Conservation (phyloP, 2,888 invertebrate species). For the Euproctis similis region DNA sequence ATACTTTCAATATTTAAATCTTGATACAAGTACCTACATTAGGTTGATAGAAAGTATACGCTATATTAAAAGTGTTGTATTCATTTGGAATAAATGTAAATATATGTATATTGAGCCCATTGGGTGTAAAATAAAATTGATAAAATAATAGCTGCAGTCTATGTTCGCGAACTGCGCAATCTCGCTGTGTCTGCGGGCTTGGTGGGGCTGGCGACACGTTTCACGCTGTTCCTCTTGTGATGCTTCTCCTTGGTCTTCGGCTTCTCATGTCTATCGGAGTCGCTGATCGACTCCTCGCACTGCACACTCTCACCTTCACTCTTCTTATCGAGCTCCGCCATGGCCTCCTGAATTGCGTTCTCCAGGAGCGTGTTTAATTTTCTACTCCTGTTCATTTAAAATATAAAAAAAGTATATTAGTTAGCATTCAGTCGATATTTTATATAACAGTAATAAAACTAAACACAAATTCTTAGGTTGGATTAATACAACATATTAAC, state of each 20-base stretch:
- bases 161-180: slow-evolving; percentile 71
- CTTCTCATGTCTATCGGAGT: slow-evolving; percentile 40
- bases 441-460: slow-evolving; percentile 20
- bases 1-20: no score
- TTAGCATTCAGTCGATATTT: slow-evolving; percentile 12
- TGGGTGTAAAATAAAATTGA: no score
- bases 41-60: no score
- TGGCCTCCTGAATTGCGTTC: slow-evolving; percentile 94
- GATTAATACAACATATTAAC: slow-evolving; percentile 45
- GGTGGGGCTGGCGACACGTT: slow-evolving; percentile 34
- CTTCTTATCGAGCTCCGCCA: slow-evolving; percentile 89
- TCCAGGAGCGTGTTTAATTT: slow-evolving; percentile 93
- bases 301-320: slow-evolving; percentile 38
- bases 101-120: no score
- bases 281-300: slow-evolving; percentile 29
- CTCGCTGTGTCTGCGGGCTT: slow-evolving; percentile 52
- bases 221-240: slow-evolving; percentile 36
- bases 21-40: no score
- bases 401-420: slow-evolving; percentile 23
- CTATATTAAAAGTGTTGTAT: no score
- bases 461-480: slow-evolving; percentile 43
- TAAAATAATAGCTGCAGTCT: no score
- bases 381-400: slow-evolving; percentile 89
- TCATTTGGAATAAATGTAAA: no score
- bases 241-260: slow-evolving; percentile 38